phyloP scores from a whole-genome alignment of 2,113 vertebrate genomes.

The Epinephelus cyanopodus region DNA sequence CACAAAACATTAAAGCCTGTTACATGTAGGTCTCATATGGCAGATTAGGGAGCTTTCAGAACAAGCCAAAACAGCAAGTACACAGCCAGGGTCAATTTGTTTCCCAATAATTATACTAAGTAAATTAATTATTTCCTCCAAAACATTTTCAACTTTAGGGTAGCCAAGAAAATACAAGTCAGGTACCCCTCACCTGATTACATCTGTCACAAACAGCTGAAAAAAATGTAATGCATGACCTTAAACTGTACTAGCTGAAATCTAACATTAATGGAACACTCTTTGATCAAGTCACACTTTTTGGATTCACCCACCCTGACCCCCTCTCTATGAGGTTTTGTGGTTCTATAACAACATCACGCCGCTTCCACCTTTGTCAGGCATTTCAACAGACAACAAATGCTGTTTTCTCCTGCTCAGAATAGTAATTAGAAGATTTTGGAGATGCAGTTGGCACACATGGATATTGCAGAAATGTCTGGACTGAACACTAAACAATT shows the following conservation, averaged over 20 bases:
- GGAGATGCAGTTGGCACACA: background rate
- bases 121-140: background rate
- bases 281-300: background rate
- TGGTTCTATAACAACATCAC: background rate
- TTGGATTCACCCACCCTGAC: background rate
- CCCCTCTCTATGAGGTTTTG: background rate
- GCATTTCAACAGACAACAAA: slow-evolving; percentile 6
- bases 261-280: background rate
- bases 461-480: background rate
- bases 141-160: background rate
- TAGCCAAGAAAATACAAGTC: background rate
- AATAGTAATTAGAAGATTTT: background rate
- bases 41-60: background rate
- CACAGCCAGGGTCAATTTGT: background rate
- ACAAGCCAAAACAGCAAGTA: background rate
- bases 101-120: background rate
- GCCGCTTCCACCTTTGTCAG: background rate
- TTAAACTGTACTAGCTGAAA: background rate
- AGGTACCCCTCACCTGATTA: background rate
- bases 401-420: background rate
- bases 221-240: background rate
- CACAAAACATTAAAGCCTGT: background rate
- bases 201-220: background rate
- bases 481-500: background rate
- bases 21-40: background rate